A percentile compares a stretch with the other conserved stretches of the same genome.
phyloP scores from a whole-genome alignment of 1,140 invertebrate species.

The Marisa cornuarietis region DNA sequence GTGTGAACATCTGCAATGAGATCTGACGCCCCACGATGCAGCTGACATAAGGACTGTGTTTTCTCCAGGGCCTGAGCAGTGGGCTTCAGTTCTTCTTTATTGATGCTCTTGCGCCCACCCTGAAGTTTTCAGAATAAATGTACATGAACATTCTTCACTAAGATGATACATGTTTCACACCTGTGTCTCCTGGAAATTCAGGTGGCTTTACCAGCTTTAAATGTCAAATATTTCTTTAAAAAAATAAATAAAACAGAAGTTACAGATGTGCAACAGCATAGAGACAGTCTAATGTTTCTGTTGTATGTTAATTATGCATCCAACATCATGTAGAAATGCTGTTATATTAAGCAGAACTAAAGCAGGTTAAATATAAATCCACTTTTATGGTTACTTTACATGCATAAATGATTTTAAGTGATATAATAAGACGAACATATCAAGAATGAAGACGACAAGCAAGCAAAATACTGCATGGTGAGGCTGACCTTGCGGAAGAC shows the following conservation, averaged over 20 bases:
- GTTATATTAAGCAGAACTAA: too few relatives aligned
- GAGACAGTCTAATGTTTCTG: too few relatives aligned
- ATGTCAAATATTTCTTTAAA: background rate
- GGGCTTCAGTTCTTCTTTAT: constrained; percentile 81
- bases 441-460: too few relatives aligned
- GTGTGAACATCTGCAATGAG: constrained; percentile 77
- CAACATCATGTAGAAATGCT: too few relatives aligned
- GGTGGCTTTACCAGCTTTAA: background rate
- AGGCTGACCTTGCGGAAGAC: constrained; percentile 76
- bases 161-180: background rate
- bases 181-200: background rate
- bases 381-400: too few relatives aligned
- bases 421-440: too few relatives aligned
- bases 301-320: too few relatives aligned
- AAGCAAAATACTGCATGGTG: too few relatives aligned
- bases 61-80: constrained; percentile 94
- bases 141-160: background rate
- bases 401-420: too few relatives aligned
- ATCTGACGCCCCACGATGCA: constrained; percentile 91
- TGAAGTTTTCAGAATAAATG: background rate
- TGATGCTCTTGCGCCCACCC: constrained; percentile 54
- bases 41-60: constrained; percentile 89
- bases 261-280: background rate
- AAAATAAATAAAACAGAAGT: background rate
- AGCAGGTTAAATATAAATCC: too few relatives aligned